phyloP scores from a whole-genome alignment of 2,888 invertebrate species.

The Macrophya alboannulata region DNA sequence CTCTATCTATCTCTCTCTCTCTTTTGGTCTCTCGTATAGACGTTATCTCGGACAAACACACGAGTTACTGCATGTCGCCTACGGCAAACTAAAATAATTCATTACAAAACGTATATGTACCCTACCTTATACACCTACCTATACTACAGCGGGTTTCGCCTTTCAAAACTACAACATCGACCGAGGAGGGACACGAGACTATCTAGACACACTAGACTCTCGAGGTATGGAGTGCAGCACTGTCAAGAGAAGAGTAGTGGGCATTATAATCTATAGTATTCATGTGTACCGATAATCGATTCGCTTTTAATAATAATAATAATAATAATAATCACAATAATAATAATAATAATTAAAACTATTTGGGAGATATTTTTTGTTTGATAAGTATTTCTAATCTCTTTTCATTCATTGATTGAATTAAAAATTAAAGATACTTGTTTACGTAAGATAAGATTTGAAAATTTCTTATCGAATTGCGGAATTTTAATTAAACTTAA shows the following conservation, averaged over 20 bases:
- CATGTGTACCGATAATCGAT: background rate
- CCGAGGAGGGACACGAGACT: background rate
- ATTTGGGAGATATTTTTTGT: background rate
- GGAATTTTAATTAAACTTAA: background rate
- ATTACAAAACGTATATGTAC: constrained; percentile 37
- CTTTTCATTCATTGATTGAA: constrained; percentile 1
- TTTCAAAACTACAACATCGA: constrained; percentile 41
- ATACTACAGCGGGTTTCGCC: constrained; percentile 18
- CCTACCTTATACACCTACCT: constrained; percentile 15
- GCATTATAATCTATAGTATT: background rate
- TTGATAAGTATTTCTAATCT: background rate
- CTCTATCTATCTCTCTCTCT: constrained; percentile 22
- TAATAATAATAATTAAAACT: background rate
- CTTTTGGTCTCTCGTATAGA: constrained; percentile 11
- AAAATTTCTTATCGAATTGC: too few species aligned
- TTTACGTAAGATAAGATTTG: background rate
- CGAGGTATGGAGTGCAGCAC: constrained; percentile 9
- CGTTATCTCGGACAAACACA: constrained; percentile 53
- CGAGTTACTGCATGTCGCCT: constrained; percentile 42
- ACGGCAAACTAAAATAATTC: constrained; percentile 51
- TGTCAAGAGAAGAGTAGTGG: background rate
- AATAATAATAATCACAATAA: background rate
- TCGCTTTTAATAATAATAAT: background rate
- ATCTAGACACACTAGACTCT: background rate
- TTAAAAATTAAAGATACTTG: background rate